phyloP scores from a whole-genome alignment of 2,888 invertebrate genomes.

The Lasioglossum zephyrum region DNA sequence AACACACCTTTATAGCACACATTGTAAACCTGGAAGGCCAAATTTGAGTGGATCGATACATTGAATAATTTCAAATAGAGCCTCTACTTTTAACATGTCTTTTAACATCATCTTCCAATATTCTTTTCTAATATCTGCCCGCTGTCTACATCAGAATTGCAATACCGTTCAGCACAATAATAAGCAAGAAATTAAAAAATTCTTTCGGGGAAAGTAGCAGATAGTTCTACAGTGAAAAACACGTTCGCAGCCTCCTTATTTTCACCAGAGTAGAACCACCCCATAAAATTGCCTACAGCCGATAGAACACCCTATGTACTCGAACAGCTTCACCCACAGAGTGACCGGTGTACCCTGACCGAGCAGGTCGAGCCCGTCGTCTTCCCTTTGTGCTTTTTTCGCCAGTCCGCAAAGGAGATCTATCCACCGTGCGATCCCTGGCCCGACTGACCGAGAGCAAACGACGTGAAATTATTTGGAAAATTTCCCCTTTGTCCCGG shows the following conservation, averaged over 20 bases:
- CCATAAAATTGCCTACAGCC: conserved; percentile 9
- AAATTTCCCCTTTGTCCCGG: conserved; percentile 72
- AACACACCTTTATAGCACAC: neutral
- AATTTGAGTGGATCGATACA: neutral
- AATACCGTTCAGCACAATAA: neutral
- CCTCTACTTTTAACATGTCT: neutral
- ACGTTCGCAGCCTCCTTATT: neutral
- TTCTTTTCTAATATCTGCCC: no score
- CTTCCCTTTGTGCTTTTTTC: conserved; percentile 18
- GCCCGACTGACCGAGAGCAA: conserved; percentile 44
- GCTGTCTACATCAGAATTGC: neutral
- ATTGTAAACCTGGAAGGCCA: neutral
- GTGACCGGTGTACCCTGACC: conserved; percentile 12
- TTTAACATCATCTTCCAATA: neutral
- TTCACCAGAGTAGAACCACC: neutral
- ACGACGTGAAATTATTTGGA: conserved; percentile 80
- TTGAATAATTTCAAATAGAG: neutral
- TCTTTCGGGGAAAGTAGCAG: neutral
- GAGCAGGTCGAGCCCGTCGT: conserved; percentile 20
- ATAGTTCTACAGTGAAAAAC: neutral
- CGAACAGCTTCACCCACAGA: conserved; percentile 7
- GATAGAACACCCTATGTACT: conserved; percentile 9
- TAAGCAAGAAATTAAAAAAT: neutral
- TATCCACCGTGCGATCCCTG: neutral
- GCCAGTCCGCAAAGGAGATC: conserved; percentile 29